Percentiles rank a stretch among this genome's conserved stretches.
Evolutionary conservation across 92 coral and sea anemone genomes (phyloP).

Genomic region (Umimayanthus chanpuru): DNA sequence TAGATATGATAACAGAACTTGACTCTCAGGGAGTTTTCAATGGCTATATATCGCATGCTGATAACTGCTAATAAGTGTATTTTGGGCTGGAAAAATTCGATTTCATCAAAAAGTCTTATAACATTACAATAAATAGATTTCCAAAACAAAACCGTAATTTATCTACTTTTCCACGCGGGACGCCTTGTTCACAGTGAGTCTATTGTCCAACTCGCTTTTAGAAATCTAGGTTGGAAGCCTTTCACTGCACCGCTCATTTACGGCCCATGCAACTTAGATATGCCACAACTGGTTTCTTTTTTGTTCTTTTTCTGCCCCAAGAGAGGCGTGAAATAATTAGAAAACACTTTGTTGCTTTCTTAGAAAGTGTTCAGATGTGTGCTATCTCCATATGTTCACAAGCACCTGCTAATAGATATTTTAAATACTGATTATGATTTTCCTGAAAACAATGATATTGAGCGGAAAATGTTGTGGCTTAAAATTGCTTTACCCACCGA

Average conservation of each 20-base stretch:
- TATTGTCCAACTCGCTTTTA: conserved; percentile 11
- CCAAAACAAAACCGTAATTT: conserved; percentile 7
- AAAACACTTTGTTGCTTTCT: not conserved
- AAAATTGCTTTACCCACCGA: too few species aligned
- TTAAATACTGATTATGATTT: not conserved
- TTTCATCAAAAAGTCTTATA: conserved; percentile 14
- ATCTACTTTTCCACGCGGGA: not conserved
- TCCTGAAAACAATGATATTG: not conserved
- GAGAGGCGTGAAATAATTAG: not conserved
- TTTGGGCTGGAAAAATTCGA: not conserved
- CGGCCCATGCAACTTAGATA: not conserved
- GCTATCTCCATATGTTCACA: not conserved
- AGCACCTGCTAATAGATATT: not conserved
- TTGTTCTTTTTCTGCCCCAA: not conserved
- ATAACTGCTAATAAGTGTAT: not conserved
- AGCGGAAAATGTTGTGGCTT: not conserved
- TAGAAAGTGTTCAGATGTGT: not conserved
- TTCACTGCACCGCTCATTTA: not conserved
- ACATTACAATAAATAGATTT: not conserved
- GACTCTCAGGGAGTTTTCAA: not conserved
- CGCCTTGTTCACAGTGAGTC: not conserved
- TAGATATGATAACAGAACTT: not conserved
- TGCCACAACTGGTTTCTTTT: not conserved
- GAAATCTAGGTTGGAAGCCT: not conserved
- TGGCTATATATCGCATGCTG: not conserved